phyloP scores from a whole-genome alignment of 35 echinoderm and acorn worm species.

The Lytechinus pictus region DNA sequence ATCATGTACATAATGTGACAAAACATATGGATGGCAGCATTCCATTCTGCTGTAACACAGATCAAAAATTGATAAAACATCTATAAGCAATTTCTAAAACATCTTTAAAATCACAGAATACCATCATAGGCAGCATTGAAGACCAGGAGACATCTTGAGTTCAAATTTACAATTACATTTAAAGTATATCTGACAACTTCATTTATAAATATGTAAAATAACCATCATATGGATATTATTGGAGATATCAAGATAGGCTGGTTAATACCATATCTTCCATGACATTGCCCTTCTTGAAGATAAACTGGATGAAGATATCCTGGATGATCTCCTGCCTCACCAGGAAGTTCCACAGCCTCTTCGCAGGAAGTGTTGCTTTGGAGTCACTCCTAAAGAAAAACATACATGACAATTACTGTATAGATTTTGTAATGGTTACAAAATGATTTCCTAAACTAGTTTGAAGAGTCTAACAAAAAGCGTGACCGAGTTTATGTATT shows the following conservation, averaged over 20 bases:
- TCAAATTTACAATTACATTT: no score
- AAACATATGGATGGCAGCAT: background rate
- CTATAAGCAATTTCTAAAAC: background rate
- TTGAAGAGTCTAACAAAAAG: no score
- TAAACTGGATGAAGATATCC: conserved; percentile 97
- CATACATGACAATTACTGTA: no score
- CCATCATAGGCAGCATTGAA: no score
- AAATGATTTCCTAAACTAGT: no score
- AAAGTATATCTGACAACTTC: no score
- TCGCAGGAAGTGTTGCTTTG: conserved; percentile 67
- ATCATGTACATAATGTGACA: background rate
- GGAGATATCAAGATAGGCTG: background rate
- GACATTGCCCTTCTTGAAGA: conserved; percentile 90
- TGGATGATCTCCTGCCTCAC: conserved; percentile 91
- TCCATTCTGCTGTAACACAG: background rate
- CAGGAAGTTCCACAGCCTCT: conserved; percentile 94
- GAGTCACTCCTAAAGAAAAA: conserved; percentile 66
- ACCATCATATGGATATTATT: no score
- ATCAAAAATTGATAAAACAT: background rate
- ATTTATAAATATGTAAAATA: no score
- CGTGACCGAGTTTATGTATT: no score
- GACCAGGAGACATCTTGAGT: no score
- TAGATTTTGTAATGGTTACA: no score
- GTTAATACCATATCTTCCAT: conserved; percentile 72
- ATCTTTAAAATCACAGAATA: no score